Conservation (phyloP, 2,113 vertebrate species). For the Scytalopus superciliaris region DNA sequence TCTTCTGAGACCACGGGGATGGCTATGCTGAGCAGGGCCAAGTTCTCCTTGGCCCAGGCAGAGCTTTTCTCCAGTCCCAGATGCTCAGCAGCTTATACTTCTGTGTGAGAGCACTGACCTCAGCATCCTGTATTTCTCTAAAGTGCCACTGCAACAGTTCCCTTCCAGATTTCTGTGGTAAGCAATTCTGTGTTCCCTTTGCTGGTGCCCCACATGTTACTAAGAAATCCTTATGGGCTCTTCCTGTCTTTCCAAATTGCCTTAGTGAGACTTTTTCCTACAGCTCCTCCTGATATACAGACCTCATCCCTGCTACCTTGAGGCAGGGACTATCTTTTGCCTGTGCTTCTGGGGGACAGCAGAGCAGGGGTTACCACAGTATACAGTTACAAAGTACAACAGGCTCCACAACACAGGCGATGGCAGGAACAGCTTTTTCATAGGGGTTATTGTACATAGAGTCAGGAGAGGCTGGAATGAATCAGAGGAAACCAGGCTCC, state of each 20-base stretch:
- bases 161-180: slow-evolving; percentile 25
- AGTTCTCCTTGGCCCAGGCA: background rate
- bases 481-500: slow-evolving; percentile 27
- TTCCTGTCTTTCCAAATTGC: background rate
- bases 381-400: background rate
- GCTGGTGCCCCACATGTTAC: background rate
- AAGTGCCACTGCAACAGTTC: background rate
- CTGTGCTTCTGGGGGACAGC: background rate
- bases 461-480: slow-evolving; percentile 19
- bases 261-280: background rate
- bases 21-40: background rate
- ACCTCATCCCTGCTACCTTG: background rate
- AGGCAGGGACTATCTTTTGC: background rate
- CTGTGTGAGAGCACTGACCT: background rate
- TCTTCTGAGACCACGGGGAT: rapidly evolving
- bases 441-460: background rate
- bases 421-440: background rate
- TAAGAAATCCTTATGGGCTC: background rate
- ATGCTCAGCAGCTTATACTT: background rate
- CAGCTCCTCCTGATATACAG: background rate
- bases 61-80: background rate
- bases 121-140: background rate
- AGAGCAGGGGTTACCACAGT: background rate
- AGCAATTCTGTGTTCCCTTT: background rate
- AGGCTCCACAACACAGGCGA: background rate